Base-by-base conservation (phyloP, 2,797 vertebrate genomes). In the Eulemur coronatus region DNA sequence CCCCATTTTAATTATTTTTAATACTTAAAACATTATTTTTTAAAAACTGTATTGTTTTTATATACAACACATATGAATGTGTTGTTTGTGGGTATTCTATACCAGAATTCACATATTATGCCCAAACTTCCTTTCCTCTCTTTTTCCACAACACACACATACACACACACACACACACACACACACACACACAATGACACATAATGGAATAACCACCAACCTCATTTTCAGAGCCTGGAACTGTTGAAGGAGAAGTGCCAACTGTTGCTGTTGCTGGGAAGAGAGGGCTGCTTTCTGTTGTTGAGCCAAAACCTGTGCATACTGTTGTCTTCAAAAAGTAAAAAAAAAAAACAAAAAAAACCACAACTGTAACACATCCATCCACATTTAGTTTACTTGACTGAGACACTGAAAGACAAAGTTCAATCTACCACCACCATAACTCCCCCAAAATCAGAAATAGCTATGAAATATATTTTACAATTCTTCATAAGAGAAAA, bases 221-320 rank as follows among this genome's bases (percentile, higher is more conserved):
- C 99, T 99, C 98, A 99, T 99, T 98, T 99, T 99, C 91, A 99
- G 99, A 72, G 99, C 98, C 98, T 99, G 99, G 97, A 99, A 99
- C 98, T 99, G 99, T 75, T 99, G 99, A 93, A 99, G 98, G 84
- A 99, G 99, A 97, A 99, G 98, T 43, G 99, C 99, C 6, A 99
- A 98, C 97, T 99, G 99, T 96, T 99, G 99, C 97, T 99, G 99
- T 89, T 99, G 99, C 96, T 99, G 99, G n/a, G 99, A 98, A 90
- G 99, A 99, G 89, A 99, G 99, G 33, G 99, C 99, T 95, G 99
- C 99, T 97, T 99, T 99, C 98, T 99, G 99, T 96, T 99, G 99
- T 96, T 99, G 98, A 57, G 99, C 99, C 98, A 99, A 99, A 96
- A 99, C 98, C 96, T 99, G 99, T 33, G 99, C 99, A 94, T 99